Evolutionary conservation across 2,113 vertebrate species (phyloP).

Genomic region (Lepidothrix coronata): DNA sequence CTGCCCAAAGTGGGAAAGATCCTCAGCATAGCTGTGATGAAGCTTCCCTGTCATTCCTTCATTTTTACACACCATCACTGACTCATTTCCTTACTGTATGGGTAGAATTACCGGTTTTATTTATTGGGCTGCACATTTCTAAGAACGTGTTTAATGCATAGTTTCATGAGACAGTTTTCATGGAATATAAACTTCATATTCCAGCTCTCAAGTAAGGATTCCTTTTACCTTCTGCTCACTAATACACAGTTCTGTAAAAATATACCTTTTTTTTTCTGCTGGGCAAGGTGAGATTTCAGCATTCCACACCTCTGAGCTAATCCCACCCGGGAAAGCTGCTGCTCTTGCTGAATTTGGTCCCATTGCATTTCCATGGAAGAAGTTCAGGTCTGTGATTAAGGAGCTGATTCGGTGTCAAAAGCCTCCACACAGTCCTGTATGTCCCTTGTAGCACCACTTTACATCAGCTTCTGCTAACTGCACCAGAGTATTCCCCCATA

Average conservation of each 20-base stretch:
- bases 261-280: neutral
- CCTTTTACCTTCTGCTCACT: neutral
- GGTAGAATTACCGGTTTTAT: neutral
- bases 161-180: constrained; percentile 26
- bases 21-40: neutral
- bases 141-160: constrained; percentile 17
- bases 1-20: neutral
- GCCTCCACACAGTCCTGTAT: neutral
- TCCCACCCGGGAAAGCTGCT: neutral
- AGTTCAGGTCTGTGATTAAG: neutral
- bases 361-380: neutral
- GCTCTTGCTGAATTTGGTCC: neutral
- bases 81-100: neutral
- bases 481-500: neutral
- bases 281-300: neutral
- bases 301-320: neutral
- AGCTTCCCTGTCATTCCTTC: neutral
- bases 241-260: neutral
- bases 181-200: constrained; percentile 32
- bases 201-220: neutral
- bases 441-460: neutral
- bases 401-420: neutral
- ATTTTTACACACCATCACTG: neutral
- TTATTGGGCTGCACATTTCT: neutral
- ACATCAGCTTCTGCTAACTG: neutral